phyloP scores from a whole-genome alignment of 1,140 invertebrate species.

The Chymomyza costata region DNA sequence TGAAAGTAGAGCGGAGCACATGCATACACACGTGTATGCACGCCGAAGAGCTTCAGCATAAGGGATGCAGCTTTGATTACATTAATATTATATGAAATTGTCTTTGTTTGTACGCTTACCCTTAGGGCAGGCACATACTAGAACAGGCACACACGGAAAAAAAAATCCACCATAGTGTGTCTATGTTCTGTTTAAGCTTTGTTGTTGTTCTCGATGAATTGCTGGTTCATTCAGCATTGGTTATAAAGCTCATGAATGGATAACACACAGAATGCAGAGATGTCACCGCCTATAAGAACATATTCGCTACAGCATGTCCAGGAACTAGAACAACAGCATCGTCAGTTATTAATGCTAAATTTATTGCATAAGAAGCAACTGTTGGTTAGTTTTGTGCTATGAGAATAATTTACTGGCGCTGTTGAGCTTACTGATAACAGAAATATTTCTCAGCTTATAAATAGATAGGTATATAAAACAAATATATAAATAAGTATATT shows the following conservation, averaged over 20 bases:
- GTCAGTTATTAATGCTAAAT: not conserved
- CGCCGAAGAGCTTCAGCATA: slow-evolving; percentile 13
- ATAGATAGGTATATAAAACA: no score
- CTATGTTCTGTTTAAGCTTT: slow-evolving; percentile 48
- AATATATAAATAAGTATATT: no score
- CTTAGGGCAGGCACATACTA: slow-evolving; percentile 15
- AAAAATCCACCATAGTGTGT: slow-evolving; percentile 48
- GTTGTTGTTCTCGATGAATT: not conserved
- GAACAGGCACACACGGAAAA: slow-evolving; percentile 25
- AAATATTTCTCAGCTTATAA: no score
- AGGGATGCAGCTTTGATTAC: slow-evolving; percentile 24
- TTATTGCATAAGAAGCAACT: no score
- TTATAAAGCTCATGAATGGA: slow-evolving; percentile 67
- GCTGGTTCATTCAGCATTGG: slow-evolving; percentile 30
- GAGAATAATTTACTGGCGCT: no score
- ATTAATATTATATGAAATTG: slow-evolving; percentile 42
- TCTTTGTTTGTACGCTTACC: slow-evolving; percentile 26
- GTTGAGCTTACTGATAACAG: no score
- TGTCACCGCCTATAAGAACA: not conserved
- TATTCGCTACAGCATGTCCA: no score
- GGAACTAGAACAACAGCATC: slow-evolving; percentile 14
- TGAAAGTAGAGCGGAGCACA: no score
- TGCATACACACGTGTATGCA: slow-evolving; percentile 18
- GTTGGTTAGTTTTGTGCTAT: no score
- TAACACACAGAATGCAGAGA: slow-evolving; percentile 61